These are phyloP conservation scores for Rattus rattus DNA, from an alignment of 2,113 vertebrate genomes.

Conservation along the genomic window DNA sequence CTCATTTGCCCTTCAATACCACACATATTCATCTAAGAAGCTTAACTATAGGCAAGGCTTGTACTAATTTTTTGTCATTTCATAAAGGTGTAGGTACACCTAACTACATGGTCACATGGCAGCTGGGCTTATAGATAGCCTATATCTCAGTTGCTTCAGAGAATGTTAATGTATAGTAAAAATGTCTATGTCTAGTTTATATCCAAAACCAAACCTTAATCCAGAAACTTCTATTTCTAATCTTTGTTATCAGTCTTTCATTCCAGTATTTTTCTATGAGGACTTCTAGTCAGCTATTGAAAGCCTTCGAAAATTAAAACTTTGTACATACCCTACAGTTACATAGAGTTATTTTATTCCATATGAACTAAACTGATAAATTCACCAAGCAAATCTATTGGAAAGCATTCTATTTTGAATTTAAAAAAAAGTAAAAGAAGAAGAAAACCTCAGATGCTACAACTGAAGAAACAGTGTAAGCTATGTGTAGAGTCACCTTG, in stretches of 20 bases:
- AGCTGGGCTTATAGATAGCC: background rate
- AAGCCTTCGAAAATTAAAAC: background rate
- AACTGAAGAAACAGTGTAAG: background rate
- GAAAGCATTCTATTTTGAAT: background rate
- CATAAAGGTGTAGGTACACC: background rate
- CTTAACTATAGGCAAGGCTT: background rate
- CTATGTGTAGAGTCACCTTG: background rate
- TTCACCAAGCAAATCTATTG: background rate
- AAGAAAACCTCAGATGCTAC: background rate
- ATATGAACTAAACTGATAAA: background rate
- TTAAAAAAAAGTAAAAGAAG: too few relatives aligned
- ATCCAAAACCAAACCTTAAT: background rate
- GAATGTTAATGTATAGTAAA: background rate
- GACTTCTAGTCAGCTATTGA: background rate
- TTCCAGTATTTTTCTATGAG: background rate
- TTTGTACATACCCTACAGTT: background rate
- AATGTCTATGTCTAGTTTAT: background rate
- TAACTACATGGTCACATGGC: background rate
- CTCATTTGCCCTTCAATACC: background rate
- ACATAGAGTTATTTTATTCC: background rate
- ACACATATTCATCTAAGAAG: background rate
- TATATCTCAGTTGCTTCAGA: background rate
- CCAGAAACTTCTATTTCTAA: background rate
- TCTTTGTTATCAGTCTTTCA: background rate
- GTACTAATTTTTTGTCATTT: background rate